A percentile compares a stretch with the other conserved stretches of the same genome.
Evolutionary conservation across 2,888 invertebrate species (phyloP).

Genomic region (Odiellus spinosus): DNA sequence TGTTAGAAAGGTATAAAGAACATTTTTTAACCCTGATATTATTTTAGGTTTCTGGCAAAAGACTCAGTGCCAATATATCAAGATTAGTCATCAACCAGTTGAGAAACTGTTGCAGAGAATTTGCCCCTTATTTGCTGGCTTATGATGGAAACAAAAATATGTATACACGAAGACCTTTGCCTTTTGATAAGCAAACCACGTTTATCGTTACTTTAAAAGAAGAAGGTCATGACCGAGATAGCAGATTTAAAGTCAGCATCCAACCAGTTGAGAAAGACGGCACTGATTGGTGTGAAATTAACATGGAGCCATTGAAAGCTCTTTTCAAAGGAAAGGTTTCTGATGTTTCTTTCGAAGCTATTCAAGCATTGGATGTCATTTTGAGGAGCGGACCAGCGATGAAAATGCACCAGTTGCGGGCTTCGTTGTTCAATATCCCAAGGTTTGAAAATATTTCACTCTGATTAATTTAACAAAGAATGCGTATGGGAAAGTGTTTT

Average conservation of each 20-base stretch:
- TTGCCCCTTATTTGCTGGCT: constrained; percentile 29
- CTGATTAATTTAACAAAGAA: too few species aligned
- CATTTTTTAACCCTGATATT: too few species aligned
- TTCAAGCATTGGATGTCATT: constrained; percentile 16
- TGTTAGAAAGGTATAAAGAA: too few species aligned
- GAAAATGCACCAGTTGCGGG: constrained; percentile 10
- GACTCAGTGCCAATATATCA: too few species aligned
- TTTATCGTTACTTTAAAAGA: constrained; percentile 2
- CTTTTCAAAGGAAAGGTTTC: constrained; percentile 4
- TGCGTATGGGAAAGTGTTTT: too few species aligned
- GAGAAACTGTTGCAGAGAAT: too few species aligned
- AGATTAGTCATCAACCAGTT: too few species aligned
- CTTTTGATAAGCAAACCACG: constrained; percentile 14
- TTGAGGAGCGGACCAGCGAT: constrained; percentile 12
- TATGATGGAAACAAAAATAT: constrained; percentile 40
- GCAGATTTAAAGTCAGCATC: constrained; percentile 9
- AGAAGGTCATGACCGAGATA: constrained; percentile 4
- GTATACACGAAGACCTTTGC: constrained; percentile 36
- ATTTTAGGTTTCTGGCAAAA: too few species aligned
- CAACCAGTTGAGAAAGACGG: constrained; percentile 13
- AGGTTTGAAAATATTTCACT: neutral
- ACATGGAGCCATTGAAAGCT: constrained; percentile 11
- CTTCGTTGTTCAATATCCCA: constrained; percentile 13
- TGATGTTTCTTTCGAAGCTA: constrained; percentile 10
- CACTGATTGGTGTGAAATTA: constrained; percentile 8